Evolutionary conservation across 2,797 vertebrate genomes (phyloP).

Genomic region (Oophaga sylvatica): DNA sequence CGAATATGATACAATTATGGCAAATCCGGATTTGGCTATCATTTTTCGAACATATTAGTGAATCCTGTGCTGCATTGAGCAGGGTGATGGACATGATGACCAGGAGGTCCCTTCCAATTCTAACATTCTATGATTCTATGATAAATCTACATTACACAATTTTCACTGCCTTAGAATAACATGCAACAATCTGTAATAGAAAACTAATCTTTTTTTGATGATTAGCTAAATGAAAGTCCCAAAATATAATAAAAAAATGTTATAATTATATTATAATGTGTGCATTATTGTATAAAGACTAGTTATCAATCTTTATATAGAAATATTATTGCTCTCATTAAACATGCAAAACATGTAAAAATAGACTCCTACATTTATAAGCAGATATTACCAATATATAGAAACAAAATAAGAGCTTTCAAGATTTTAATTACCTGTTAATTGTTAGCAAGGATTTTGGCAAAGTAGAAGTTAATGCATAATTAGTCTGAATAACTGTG

Average conservation of each 20-base stretch:
- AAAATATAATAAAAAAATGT: neutral
- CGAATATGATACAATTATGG: too few species aligned
- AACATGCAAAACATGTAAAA: slow-evolving; percentile 11
- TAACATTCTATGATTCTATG: too few species aligned
- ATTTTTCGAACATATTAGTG: too few species aligned
- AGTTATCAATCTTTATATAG: slow-evolving; percentile 17
- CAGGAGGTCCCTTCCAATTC: too few species aligned
- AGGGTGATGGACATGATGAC: too few species aligned
- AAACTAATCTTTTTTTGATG: neutral
- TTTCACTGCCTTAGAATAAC: neutral
- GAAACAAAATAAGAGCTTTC: slow-evolving; percentile 26
- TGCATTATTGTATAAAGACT: neutral
- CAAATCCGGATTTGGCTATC: too few species aligned
- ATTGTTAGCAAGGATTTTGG: slow-evolving; percentile 58
- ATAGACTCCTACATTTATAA: slow-evolving; percentile 8
- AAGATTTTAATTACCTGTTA: slow-evolving; percentile 56
- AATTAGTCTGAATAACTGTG: slow-evolving; percentile 59
- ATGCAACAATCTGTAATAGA: neutral
- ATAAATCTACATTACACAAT: neutral
- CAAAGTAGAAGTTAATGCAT: slow-evolving; percentile 58
- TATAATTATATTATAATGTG: neutral
- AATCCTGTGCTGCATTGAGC: too few species aligned
- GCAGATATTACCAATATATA: slow-evolving; percentile 24
- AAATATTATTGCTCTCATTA: slow-evolving; percentile 4
- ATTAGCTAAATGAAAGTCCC: neutral